A percentile compares a stretch with the other conserved stretches of the same genome.
These are phyloP conservation scores for Agrochola lota DNA, from an alignment of 2,888 invertebrate species.

Conservation along the genomic window DNA sequence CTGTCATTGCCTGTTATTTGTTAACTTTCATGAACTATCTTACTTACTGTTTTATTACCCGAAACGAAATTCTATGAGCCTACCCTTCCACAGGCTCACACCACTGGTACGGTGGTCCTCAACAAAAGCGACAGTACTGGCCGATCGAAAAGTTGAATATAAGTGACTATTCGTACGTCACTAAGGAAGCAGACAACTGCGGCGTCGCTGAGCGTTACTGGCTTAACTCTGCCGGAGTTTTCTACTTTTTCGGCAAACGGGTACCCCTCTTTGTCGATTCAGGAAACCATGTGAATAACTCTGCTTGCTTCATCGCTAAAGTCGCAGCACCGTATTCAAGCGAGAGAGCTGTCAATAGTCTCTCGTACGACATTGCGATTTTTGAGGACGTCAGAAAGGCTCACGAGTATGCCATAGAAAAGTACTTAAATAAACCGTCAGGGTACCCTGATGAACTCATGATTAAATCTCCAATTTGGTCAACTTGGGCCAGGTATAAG, in stretches of 20 bases:
- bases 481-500: slow-evolving; percentile 92
- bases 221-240: slow-evolving; percentile 92
- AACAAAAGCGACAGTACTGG: slow-evolving; percentile 91
- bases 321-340: slow-evolving; percentile 86
- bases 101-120: slow-evolving; percentile 93
- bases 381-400: slow-evolving; percentile 90
- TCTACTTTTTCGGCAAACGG: slow-evolving; percentile 91
- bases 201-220: slow-evolving; percentile 92
- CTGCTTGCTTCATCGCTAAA: slow-evolving; percentile 88
- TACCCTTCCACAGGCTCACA: slow-evolving; percentile 69
- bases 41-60: neutral
- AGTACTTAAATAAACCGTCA: slow-evolving; percentile 90
- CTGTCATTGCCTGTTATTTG: neutral
- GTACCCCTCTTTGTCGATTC: slow-evolving; percentile 93
- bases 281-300: slow-evolving; percentile 85
- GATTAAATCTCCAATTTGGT: slow-evolving; percentile 92
- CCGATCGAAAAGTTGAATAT: slow-evolving; percentile 90
- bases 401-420: slow-evolving; percentile 91
- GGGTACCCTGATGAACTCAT: slow-evolving; percentile 90
- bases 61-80: neutral
- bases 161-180: slow-evolving; percentile 89
- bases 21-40: neutral
- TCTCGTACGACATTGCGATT: slow-evolving; percentile 91
- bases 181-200: slow-evolving; percentile 90
- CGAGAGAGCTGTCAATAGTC: slow-evolving; percentile 81